A percentile compares a stretch with the other conserved stretches of the same genome.
Conservation (phyloP, 2,888 invertebrate species). For the Quadriops clusia region DNA sequence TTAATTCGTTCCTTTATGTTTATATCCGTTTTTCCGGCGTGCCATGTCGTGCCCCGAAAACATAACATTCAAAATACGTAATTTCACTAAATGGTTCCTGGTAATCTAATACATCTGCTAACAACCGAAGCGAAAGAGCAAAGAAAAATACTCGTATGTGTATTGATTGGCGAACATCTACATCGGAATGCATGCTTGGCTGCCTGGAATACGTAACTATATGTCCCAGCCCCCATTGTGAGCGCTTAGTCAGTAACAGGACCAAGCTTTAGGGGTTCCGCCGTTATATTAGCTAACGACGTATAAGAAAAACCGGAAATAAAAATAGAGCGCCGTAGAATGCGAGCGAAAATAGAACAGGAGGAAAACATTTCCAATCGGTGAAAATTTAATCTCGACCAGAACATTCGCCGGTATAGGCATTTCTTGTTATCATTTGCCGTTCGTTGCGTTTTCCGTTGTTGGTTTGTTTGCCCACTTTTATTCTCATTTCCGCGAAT, state of each 20-base stretch:
- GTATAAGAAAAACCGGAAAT: slow-evolving; percentile 26
- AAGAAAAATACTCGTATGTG: slow-evolving; percentile 19
- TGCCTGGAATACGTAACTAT: slow-evolving; percentile 25
- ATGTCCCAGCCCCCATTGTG: slow-evolving; percentile 26
- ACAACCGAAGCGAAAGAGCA: slow-evolving; percentile 17
- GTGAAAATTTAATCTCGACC: slow-evolving; percentile 27
- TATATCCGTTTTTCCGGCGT: no score
- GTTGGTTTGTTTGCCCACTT: no score
- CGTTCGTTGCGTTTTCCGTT: no score
- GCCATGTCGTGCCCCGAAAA: no score
- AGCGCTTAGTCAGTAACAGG: slow-evolving; percentile 15
- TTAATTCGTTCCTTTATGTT: no score
- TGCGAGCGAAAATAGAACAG: slow-evolving; percentile 23
- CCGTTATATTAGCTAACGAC: slow-evolving; percentile 29
- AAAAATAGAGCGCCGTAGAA: slow-evolving; percentile 25
- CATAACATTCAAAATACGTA: slow-evolving; percentile 7
- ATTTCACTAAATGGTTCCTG: slow-evolving; percentile 15
- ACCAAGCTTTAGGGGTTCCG: slow-evolving; percentile 20
- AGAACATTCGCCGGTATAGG: slow-evolving; percentile 16
- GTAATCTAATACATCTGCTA: slow-evolving; percentile 20
- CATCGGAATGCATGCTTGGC: slow-evolving; percentile 26
- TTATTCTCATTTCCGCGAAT: no score
- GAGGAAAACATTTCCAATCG: slow-evolving; percentile 26
- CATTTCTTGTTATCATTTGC: slow-evolving; percentile 2
- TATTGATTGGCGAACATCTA: slow-evolving; percentile 27